Percentiles rank a stretch among this genome's conserved stretches.
Evolutionary conservation across 1,140 invertebrate species (phyloP).

Genomic region (Magallana gigas): DNA sequence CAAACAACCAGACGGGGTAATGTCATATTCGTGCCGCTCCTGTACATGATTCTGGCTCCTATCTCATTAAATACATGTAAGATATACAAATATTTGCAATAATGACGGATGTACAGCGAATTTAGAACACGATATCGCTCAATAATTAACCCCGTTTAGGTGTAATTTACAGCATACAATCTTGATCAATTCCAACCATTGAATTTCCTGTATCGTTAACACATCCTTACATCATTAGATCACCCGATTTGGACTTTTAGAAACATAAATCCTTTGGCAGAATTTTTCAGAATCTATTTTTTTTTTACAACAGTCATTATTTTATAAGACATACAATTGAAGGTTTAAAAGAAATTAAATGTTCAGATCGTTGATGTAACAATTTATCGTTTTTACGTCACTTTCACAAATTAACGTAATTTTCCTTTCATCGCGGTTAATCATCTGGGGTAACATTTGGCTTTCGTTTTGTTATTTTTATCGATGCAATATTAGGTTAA

Average conservation of each 20-base stretch:
- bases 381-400: too few relatives aligned
- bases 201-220: background rate
- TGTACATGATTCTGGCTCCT: background rate
- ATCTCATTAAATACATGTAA: constrained; percentile 31
- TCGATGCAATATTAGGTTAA: constrained; percentile 6
- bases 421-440: background rate
- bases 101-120: background rate
- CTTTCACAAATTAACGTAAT: too few relatives aligned
- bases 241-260: too few relatives aligned
- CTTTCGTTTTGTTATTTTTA: background rate
- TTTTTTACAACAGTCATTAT: too few relatives aligned
- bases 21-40: background rate
- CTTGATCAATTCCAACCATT: constrained; percentile 34
- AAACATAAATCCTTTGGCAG: too few relatives aligned
- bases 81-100: constrained; percentile 32
- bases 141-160: constrained; percentile 14
- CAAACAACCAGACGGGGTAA: background rate
- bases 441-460: background rate
- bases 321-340: too few relatives aligned
- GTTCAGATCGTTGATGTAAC: too few relatives aligned
- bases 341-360: too few relatives aligned
- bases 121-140: background rate
- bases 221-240: background rate
- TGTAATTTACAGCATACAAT: constrained; percentile 21
- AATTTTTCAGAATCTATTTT: too few relatives aligned